Base-by-base conservation (phyloP, 2,113 vertebrate genomes). In the Meleagris gallopavo region DNA sequence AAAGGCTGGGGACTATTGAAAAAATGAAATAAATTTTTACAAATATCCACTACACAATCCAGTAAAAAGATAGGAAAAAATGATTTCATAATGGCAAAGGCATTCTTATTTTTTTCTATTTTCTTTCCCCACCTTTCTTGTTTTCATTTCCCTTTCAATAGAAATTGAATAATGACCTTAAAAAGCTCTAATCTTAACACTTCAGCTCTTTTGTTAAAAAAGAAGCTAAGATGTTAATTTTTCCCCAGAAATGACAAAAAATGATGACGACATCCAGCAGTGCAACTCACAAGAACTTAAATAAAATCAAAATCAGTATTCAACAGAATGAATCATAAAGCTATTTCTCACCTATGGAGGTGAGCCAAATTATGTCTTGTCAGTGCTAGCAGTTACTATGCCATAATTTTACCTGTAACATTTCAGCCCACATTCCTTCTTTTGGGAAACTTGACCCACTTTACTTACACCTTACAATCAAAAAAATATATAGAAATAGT, bases 81-180 rank as follows among this genome's bases (percentile, higher is more conserved):
- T 52, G 61, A 15, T 40, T 73, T 94, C 72, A 78, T 90, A 88
- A 95, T 78, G 61, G 61, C 89, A 92, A 90, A 91, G 70, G 34
- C 82, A 55, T 6, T 20, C 65, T 66, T 17, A 17, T 71, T 85
- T 83, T 83, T 58, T 80, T 76, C n/a, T 4, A 34, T 85, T 72
- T 91, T 77, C 27, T 79, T 77, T 55, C 25, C 48, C 38, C 82
- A 87, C 50, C 22, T 18, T 79, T 86, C 92, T 86, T 86, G 25
- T 93, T 86, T 93, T 43, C 58, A 38, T 38, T 71, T 94, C 64
- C 52, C 41, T 86, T 91, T 89, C 82, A 94, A 80, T 27, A 77
- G 76, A 91, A 93, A 79, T 81, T 66, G 27, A 95, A 76, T 55
- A 83, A 94, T 29, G 34, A 40, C 67, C 55, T 83, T 71, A 2